Base-by-base conservation (phyloP, 2,888 invertebrate species). In the Stenodema calcarata region DNA sequence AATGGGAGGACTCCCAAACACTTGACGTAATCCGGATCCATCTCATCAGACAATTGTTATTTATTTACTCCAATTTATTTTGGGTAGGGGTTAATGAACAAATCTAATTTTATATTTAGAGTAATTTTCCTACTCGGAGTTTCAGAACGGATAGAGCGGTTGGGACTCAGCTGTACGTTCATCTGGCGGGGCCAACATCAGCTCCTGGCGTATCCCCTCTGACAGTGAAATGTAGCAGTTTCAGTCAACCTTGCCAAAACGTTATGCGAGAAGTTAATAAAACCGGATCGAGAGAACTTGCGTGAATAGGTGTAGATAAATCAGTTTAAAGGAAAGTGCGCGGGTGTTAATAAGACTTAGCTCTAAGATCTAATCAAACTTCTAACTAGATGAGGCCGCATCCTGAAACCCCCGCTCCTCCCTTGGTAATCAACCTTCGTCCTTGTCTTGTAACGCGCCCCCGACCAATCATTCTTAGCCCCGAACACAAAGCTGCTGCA, bases 281-380 rank as follows among this genome's bases (percentile, higher is more conserved):
- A 18, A 44, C 9, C 30, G 18, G n/a, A 18, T 18, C 41, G 44
- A 12, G 2, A 18, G 41, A 82, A 82, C 69, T 69, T 69, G 69
- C 23, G 62, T 41, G 30, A 70, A 69, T 82, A 82, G 69, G 84
- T 44, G 73, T 41, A 73, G 84, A 84, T 84, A 73, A 84, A 84
- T 84, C 84, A 84, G 84, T 54, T 80, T 80, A 80, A 54, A 27
- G 44, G 84, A 84, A 84, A 84, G 73, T 84, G 44, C 30, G 75
- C 30, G 75, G 35, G 84, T 42, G 75, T 47, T 84, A 84, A 84
- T 84, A 84, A 84, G 84, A 84, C 84, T 84, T 84, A 84, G 75
- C 75, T n/a, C 84, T 73, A 47, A 70, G 54, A 84, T 84, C 84
- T 84, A 84, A 84, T 84, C 84, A 84, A 84, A 84, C 84, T 84